phyloP scores from a whole-genome alignment of 2,113 vertebrate genomes.

The Tor tambroides region DNA sequence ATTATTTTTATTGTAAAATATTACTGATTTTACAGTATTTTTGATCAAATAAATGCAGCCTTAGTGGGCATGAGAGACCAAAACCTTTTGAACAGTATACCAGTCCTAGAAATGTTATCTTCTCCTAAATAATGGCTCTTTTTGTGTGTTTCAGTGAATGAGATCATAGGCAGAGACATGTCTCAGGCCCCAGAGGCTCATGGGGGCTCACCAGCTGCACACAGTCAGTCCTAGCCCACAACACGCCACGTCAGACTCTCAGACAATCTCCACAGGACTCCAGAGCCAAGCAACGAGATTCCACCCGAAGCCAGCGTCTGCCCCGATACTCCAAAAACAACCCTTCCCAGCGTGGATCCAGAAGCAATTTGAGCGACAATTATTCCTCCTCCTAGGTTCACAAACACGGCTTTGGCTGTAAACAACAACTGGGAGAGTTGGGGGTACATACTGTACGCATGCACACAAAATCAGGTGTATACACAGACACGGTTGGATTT shows the following conservation, averaged over 20 bases:
- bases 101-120: neutral
- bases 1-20: no score
- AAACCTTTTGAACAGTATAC: neutral
- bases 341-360: conserved; percentile 4
- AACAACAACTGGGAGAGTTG: neutral
- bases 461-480: conserved; percentile 20
- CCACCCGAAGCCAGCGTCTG: neutral
- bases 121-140: neutral
- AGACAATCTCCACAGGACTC: conserved; percentile 12
- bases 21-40: no score
- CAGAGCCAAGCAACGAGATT: conserved; percentile 7
- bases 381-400: neutral
- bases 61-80: neutral
- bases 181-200: conserved; percentile 89
- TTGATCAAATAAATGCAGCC: neutral
- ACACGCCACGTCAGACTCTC: neutral
- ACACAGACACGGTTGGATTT: conserved; percentile 50
- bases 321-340: neutral
- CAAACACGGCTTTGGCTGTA: neutral
- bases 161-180: conserved; percentile 99
- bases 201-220: conserved; percentile 67
- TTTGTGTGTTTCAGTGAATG: conserved; percentile 84
- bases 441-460: neutral
- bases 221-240: conserved; percentile 76
- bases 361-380: neutral